A percentile compares a stretch with the other conserved stretches of the same genome.
phyloP scores from a whole-genome alignment of 2,113 vertebrate genomes.

The Nanorana parkeri region DNA sequence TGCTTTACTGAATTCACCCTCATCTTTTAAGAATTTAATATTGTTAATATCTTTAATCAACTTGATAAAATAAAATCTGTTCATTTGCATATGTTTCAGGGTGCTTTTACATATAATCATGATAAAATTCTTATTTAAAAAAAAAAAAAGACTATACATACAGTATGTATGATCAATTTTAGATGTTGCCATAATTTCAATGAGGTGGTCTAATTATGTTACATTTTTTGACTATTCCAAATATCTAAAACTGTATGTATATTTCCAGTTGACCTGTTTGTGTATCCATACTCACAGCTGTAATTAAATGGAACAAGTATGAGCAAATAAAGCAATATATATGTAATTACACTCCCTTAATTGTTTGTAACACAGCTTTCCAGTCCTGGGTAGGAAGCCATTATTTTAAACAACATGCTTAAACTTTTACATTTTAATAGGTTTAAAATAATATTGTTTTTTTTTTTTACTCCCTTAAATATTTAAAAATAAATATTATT shows the following conservation, averaged over 20 bases:
- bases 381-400: neutral
- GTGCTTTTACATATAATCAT: no score
- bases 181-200: no score
- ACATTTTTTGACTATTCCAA: neutral
- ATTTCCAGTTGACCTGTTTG: neutral
- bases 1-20: no score
- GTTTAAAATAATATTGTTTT: slow-evolving; percentile 67
- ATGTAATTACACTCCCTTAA: slow-evolving; percentile 4
- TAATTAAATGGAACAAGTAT: neutral
- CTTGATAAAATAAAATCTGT: no score
- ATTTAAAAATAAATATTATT: slow-evolving; percentile 79
- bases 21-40: no score
- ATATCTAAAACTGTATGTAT: neutral
- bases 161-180: no score
- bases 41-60: no score
- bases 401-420: slow-evolving; percentile 52
- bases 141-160: no score
- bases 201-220: neutral
- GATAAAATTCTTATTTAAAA: no score
- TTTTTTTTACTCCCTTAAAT: slow-evolving; percentile 60
- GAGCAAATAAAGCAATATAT: slow-evolving; percentile 32
- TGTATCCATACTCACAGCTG: neutral
- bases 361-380: neutral
- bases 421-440: slow-evolving; percentile 65
- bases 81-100: no score